Evolutionary conservation across 2,113 vertebrate genomes (phyloP).

Genomic region (Microcebus lehilahytsara): DNA sequence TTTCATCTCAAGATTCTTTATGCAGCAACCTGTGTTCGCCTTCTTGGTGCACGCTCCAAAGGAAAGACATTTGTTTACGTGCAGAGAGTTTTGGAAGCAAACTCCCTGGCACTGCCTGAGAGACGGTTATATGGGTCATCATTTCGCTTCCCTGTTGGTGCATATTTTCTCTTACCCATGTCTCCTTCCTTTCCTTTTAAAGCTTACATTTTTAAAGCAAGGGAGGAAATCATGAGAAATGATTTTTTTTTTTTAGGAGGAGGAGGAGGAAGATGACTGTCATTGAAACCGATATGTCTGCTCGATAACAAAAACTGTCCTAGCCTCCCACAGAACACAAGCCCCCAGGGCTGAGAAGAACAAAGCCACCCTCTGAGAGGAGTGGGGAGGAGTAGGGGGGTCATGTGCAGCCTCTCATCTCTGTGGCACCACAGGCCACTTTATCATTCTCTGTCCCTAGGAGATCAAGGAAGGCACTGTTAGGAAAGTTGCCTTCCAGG

Average conservation of each 20-base stretch:
- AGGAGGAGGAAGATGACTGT: slow-evolving; percentile 80
- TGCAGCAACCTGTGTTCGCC: neutral
- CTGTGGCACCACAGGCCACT: slow-evolving; percentile 85
- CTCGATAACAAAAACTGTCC: slow-evolving; percentile 86
- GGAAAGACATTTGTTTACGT: neutral
- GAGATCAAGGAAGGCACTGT: slow-evolving; percentile 81
- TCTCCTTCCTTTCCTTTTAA: slow-evolving; percentile 62
- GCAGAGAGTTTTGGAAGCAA: neutral
- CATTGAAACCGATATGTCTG: slow-evolving; percentile 84
- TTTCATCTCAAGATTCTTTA: slow-evolving; percentile 39
- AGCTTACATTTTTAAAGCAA: slow-evolving; percentile 77
- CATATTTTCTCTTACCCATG: neutral
- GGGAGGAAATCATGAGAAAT: slow-evolving; percentile 81
- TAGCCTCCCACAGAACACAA: slow-evolving; percentile 81
- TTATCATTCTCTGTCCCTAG: slow-evolving; percentile 80
- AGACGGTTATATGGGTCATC: neutral
- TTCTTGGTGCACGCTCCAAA: neutral
- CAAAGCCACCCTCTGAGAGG: slow-evolving; percentile 85
- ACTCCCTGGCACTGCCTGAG: neutral
- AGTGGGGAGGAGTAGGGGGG: slow-evolving; percentile 57
- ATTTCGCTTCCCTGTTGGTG: neutral
- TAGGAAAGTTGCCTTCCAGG: slow-evolving; percentile 75
- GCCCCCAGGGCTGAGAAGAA: slow-evolving; percentile 80
- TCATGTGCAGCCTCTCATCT: slow-evolving; percentile 78
- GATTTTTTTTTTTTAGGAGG: slow-evolving; percentile 73